phyloP scores from a whole-genome alignment of 2,888 invertebrate species.

The Macropis europaea region DNA sequence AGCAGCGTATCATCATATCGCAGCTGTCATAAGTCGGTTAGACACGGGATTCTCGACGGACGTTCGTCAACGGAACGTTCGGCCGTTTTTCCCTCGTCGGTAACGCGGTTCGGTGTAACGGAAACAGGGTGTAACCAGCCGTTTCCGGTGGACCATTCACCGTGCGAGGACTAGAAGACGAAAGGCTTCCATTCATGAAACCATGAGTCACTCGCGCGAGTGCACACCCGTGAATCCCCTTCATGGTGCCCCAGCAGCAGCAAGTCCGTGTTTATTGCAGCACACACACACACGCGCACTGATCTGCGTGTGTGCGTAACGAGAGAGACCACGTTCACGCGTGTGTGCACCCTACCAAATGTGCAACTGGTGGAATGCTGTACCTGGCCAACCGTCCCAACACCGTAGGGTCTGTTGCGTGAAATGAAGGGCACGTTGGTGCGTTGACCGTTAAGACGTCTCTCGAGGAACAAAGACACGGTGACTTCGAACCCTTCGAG shows the following conservation, averaged over 20 bases:
- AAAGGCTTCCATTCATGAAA: slow-evolving; percentile 76
- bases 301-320: slow-evolving; percentile 41
- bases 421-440: slow-evolving; percentile 43
- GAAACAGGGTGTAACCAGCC: slow-evolving; percentile 76
- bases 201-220: slow-evolving; percentile 69
- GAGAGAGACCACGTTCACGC: too few relatives aligned
- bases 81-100: slow-evolving; percentile 32
- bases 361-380: slow-evolving; percentile 75
- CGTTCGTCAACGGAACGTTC: background rate
- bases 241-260: slow-evolving; percentile 44
- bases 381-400: slow-evolving; percentile 54
- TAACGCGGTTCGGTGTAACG: slow-evolving; percentile 69
- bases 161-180: slow-evolving; percentile 66
- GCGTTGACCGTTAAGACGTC: slow-evolving; percentile 41
- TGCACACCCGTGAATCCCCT: slow-evolving; percentile 54
- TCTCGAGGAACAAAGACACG: slow-evolving; percentile 15
- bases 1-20: too few relatives aligned
- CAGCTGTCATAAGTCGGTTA: too few relatives aligned
- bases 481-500: slow-evolving; percentile 8
- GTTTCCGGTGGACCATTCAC: slow-evolving; percentile 77
- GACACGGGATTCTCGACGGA: background rate
- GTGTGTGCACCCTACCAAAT: slow-evolving; percentile 46
- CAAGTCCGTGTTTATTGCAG: slow-evolving; percentile 30
- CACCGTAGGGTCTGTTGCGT: slow-evolving; percentile 35
- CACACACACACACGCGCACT: slow-evolving; percentile 3